A percentile compares a stretch with the other conserved stretches of the same genome.
Conservation (phyloP, 2,797 vertebrate species). For the Apodemus agrarius region DNA sequence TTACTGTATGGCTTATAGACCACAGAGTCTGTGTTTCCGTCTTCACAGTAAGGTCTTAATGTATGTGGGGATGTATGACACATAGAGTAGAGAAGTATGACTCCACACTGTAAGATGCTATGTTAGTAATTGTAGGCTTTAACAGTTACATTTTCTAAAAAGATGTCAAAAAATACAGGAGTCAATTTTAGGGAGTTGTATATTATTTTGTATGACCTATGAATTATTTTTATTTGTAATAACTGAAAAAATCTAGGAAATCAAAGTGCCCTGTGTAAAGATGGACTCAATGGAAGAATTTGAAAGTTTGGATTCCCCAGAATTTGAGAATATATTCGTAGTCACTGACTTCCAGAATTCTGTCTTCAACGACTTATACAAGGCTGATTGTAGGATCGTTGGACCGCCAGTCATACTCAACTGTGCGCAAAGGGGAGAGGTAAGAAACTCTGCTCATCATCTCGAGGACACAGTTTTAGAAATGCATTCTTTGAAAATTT, state of each 20-base stretch:
- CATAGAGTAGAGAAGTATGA: constrained; percentile 21
- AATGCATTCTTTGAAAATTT: constrained; percentile 19
- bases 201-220: constrained; percentile 18
- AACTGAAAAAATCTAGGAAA: constrained; percentile 89
- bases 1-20: constrained; percentile 1
- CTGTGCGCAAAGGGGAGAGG: constrained; percentile 93
- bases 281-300: constrained; percentile 92
- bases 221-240: constrained; percentile 74
- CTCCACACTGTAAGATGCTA: constrained; percentile 7
- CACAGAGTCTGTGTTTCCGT: background rate
- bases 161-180: constrained; percentile 38
- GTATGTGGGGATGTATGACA: background rate
- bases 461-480: constrained; percentile 43
- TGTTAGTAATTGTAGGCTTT: constrained; percentile 12
- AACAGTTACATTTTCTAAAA: constrained; percentile 61
- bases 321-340: constrained; percentile 95
- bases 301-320: constrained; percentile 91
- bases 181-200: constrained; percentile 48
- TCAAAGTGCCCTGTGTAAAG: constrained; percentile 91
- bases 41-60: constrained; percentile 7
- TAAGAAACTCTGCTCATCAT: constrained; percentile 79
- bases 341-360: constrained; percentile 92
- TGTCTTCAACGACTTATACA: constrained; percentile 92
- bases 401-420: constrained; percentile 95
- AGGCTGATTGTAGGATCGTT: constrained; percentile 93